Evolutionary conservation across 1,140 invertebrate genomes (phyloP), one percentile per base, ranked within the genome.

Genomic region (Pogonomyrmex barbatus): DNA sequence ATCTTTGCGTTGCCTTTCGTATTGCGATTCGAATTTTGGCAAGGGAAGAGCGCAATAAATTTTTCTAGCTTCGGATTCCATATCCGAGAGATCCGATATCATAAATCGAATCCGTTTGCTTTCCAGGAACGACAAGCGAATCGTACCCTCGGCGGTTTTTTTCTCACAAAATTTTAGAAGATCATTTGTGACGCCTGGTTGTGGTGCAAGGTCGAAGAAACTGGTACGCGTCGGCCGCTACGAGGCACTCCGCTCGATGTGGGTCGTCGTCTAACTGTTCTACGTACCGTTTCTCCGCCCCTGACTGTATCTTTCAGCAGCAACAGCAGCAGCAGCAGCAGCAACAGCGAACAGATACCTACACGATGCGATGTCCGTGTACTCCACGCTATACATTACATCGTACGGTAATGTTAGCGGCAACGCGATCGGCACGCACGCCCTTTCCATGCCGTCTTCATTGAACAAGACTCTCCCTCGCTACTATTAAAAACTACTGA

Each of bases 251-350:
- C 65, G 73, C 67, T 87, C 54, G 86, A 93, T 93, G 92, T 93
- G 87, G 92, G 92, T 93, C 92, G 84, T 93, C 92, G 91, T 92
- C 92, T 93, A 93, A 93, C 92, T 93, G 92, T 93, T 93, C 85
- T 88, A 86, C 92, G 92, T 93, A 93, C 92, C 91, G 92, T 93
- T 93, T 91, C 86, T 87, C 89, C 90, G 89, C 73, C 78, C 77
- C 73, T 67, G 82, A 81, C 78, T 73, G 67, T 83, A 75, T 58
- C 67, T 70, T 82, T 82, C 67, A 33, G 39, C 77, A 63, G 30
- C 75, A 78, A 12, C 76, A 60, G 30, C 70, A 73, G 50, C 47
- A 71, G 6, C 60, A 67, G 36, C 63, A 42, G 17, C 65, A 68
- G 73, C 56, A 78, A 45, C 60, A 79, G 52, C 52, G 47, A 70